A percentile compares a stretch with the other conserved stretches of the same genome.
These are phyloP conservation scores for Beroe ovata DNA, from an alignment of 37 sponge, comb jelly and placozoan genomes.

Conservation along the genomic window DNA sequence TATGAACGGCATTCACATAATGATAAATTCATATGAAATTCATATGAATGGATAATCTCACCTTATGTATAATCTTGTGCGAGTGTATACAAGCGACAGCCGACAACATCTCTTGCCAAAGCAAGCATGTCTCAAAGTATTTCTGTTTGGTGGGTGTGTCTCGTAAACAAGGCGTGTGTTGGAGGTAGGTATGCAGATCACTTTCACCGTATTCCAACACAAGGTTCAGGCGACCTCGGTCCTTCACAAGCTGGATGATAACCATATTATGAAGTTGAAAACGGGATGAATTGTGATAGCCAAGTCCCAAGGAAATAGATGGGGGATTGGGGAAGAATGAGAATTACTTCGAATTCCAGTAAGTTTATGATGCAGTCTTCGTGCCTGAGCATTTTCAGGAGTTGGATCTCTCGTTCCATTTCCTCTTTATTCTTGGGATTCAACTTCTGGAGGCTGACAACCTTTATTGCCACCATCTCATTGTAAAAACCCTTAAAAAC, in stretches of 20 bases:
- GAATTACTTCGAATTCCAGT: slow-evolving; percentile 9
- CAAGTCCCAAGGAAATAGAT: too few relatives aligned
- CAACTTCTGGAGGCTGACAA: slow-evolving; percentile 14
- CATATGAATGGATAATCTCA: too few relatives aligned
- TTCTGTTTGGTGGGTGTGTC: neutral
- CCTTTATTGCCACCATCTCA: slow-evolving; percentile 51
- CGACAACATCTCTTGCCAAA: slow-evolving; percentile 59
- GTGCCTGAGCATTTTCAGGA: neutral
- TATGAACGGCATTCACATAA: neutral
- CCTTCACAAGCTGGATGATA: neutral
- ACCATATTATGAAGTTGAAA: neutral
- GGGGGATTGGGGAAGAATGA: too few relatives aligned
- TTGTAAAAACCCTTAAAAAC: slow-evolving; percentile 6
- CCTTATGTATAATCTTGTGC: slow-evolving; percentile 34
- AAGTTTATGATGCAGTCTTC: slow-evolving; percentile 63
- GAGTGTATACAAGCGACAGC: slow-evolving; percentile 45
- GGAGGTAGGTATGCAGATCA: slow-evolving; percentile 38
- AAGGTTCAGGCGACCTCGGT: slow-evolving; percentile 3
- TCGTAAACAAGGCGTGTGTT: neutral
- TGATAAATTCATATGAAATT: neutral
- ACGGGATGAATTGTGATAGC: neutral
- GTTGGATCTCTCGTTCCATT: slow-evolving; percentile 15
- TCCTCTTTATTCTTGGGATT: slow-evolving; percentile 39
- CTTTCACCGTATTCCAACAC: slow-evolving; percentile 44
- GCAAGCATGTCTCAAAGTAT: slow-evolving; percentile 33